A percentile compares a stretch with the other conserved stretches of the same genome.
Conservation (phyloP, 2,888 invertebrate genomes). For the Trachelus tabidus region DNA sequence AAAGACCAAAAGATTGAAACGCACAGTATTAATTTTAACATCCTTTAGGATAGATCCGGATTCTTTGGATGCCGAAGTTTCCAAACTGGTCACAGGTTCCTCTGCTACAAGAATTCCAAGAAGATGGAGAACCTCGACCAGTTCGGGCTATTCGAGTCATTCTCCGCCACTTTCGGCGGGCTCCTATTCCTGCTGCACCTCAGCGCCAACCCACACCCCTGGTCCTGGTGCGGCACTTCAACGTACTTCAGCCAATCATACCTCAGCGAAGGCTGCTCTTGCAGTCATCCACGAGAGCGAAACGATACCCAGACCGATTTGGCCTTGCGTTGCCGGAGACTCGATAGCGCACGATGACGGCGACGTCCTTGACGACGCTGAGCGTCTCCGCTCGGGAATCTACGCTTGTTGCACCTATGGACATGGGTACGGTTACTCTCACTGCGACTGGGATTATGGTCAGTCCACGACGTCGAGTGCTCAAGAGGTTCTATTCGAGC, state of each 20-base stretch:
- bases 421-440: slow-evolving; percentile 37
- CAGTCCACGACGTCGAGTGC: slow-evolving; percentile 34
- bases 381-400: slow-evolving; percentile 28
- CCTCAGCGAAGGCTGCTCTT: slow-evolving; percentile 26
- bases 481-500: slow-evolving; percentile 48
- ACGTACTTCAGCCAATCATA: neutral
- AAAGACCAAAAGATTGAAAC: neutral
- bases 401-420: slow-evolving; percentile 45
- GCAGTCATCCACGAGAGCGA: slow-evolving; percentile 55
- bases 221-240: neutral
- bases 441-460: slow-evolving; percentile 28
- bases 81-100: slow-evolving; percentile 37
- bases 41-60: slow-evolving; percentile 51
- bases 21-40: neutral
- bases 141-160: slow-evolving; percentile 57
- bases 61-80: slow-evolving; percentile 47
- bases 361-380: slow-evolving; percentile 31
- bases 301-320: slow-evolving; percentile 53
- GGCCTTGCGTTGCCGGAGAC: slow-evolving; percentile 38
- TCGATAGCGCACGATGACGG: slow-evolving; percentile 10
- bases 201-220: slow-evolving; percentile 7
- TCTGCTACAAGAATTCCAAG: slow-evolving; percentile 36
- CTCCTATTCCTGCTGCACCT: slow-evolving; percentile 43
- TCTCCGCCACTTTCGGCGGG: slow-evolving; percentile 51
- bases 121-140: slow-evolving; percentile 54